Conservation (phyloP, 2,888 invertebrate genomes). For the Dysmachus trigonus region DNA sequence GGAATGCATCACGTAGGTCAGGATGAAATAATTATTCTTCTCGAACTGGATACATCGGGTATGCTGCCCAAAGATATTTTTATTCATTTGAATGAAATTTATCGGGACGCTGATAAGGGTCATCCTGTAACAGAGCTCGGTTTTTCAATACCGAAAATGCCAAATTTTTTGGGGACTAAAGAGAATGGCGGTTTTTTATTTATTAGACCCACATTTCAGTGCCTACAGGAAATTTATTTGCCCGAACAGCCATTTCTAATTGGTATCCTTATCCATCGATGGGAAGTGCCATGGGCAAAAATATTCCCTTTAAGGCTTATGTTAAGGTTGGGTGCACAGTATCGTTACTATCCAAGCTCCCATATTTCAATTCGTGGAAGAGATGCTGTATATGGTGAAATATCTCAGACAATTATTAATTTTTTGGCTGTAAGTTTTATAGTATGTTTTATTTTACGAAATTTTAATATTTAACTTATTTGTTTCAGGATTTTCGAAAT, state of each 20-base stretch:
- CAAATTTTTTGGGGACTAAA: conserved; percentile 71
- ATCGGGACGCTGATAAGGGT: conserved; percentile 75
- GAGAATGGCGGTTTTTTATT: conserved; percentile 86
- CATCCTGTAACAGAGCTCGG: conserved; percentile 76
- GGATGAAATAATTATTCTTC: conserved; percentile 80
- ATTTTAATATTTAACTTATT: conserved; percentile 42
- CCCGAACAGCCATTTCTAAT: conserved; percentile 80
- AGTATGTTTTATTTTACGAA: neutral
- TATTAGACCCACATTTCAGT: conserved; percentile 81
- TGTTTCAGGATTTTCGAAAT: conserved; percentile 77
- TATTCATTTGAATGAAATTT: conserved; percentile 76
- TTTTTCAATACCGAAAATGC: conserved; percentile 67
- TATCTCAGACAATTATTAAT: conserved; percentile 89
- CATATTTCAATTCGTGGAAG: conserved; percentile 79
- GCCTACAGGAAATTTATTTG: conserved; percentile 76
- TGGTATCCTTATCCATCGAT: conserved; percentile 80
- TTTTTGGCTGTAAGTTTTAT: conserved; percentile 71
- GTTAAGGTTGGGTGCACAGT: conserved; percentile 83
- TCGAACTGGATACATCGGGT: conserved; percentile 74
- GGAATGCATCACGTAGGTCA: conserved; percentile 84
- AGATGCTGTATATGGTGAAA: conserved; percentile 83
- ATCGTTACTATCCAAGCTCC: conserved; percentile 86
- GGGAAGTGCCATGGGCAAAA: conserved; percentile 71
- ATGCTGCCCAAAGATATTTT: conserved; percentile 78
- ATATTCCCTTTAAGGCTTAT: conserved; percentile 78